Evolutionary conservation across 92 coral and sea anemone genomes (phyloP).

Genomic region (Zoanthus sociatus): DNA sequence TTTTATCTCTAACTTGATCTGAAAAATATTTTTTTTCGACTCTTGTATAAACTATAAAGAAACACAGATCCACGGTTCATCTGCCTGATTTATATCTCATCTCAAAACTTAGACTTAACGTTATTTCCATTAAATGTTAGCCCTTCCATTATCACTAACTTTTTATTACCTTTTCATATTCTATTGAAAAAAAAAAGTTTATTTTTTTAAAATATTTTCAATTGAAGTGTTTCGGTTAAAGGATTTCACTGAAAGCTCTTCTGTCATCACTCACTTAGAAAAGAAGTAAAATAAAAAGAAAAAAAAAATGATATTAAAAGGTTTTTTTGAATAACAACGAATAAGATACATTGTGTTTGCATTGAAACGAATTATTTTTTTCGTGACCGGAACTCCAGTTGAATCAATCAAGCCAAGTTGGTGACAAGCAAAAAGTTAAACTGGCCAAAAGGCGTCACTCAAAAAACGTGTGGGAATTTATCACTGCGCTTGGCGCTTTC

Average conservation of each 20-base stretch:
- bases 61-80: too few species aligned
- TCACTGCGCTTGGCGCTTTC: not conserved
- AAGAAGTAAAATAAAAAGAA: not conserved
- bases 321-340: not conserved
- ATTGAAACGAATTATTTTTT: not conserved
- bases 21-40: too few species aligned
- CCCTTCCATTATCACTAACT: too few species aligned
- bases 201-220: too few species aligned
- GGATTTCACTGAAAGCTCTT: not conserved
- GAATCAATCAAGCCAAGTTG: not conserved
- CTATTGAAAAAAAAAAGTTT: too few species aligned
- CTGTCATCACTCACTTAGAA: constrained; percentile 5
- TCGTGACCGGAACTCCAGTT: not conserved
- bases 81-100: too few species aligned
- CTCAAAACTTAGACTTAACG: too few species aligned
- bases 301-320: not conserved
- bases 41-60: too few species aligned
- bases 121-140: too few species aligned
- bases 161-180: too few species aligned
- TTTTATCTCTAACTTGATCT: too few species aligned
- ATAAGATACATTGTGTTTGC: not conserved
- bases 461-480: constrained; percentile 2
- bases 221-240: not conserved
- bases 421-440: not conserved
- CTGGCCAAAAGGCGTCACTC: not conserved